Evolutionary conservation across 2,797 vertebrate species (phyloP).

Genomic region (Gouania willdenowi): DNA sequence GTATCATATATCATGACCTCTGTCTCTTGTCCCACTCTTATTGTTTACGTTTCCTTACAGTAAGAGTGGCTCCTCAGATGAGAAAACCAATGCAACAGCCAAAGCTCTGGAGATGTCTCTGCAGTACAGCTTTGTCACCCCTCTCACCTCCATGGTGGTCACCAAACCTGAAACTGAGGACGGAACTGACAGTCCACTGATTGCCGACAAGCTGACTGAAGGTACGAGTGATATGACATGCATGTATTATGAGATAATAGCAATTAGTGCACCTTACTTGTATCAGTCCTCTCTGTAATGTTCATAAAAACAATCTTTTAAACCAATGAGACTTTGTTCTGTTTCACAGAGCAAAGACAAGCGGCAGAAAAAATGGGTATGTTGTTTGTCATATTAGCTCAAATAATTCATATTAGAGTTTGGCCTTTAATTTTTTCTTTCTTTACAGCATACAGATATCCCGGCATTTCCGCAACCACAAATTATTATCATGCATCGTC

Average conservation of each 20-base stretch:
- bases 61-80: not conserved
- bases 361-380: conserved; percentile 21
- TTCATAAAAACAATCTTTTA: no score
- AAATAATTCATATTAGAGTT: no score
- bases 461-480: accelerated
- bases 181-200: conserved; percentile 34
- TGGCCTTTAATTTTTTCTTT: not conserved
- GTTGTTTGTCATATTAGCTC: no score
- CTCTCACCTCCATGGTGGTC: conserved; percentile 95
- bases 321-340: no score
- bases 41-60: conserved; percentile 45
- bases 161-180: conserved; percentile 82
- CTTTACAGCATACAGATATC: not conserved
- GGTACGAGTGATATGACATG: conserved; percentile 55
- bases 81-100: conserved; percentile 79
- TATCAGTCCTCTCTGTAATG: no score
- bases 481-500: accelerated
- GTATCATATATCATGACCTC: no score
- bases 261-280: no score
- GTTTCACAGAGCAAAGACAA: conserved; percentile 55
- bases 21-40: no score
- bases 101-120: conserved; percentile 85
- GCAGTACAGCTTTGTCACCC: conserved; percentile 90
- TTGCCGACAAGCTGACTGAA: conserved; percentile 88
- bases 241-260: no score